A percentile compares a stretch with the other conserved stretches of the same genome.
These are phyloP conservation scores for Notocelia uddmanniana DNA, from an alignment of 2,888 invertebrate genomes.

Conservation along the genomic window DNA sequence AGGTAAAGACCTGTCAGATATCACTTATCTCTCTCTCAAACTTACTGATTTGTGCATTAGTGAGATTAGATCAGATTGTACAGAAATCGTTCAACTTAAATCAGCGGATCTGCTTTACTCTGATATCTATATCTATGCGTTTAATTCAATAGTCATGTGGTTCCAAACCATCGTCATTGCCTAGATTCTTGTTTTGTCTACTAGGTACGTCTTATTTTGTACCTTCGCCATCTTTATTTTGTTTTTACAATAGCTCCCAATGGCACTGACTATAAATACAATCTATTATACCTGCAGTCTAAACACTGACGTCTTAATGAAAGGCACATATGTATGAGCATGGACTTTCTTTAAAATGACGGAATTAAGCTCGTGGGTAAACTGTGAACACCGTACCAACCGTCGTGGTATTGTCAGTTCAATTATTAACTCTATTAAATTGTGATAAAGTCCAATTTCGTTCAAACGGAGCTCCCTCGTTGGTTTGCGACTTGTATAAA, in stretches of 20 bases:
- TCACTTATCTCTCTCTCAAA: too few relatives aligned
- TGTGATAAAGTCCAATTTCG: conserved; percentile 23
- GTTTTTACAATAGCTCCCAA: neutral
- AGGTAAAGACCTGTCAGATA: too few relatives aligned
- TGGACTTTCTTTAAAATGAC: neutral
- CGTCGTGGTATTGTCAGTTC: conserved; percentile 25
- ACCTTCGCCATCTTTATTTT: neutral
- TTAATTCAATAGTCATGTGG: too few relatives aligned
- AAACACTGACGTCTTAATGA: neutral
- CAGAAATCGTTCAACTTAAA: too few relatives aligned
- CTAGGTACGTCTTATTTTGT: neutral
- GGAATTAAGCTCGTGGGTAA: neutral
- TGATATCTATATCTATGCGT: too few relatives aligned
- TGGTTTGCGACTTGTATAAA: conserved; percentile 34
- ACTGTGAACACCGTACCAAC: conserved; percentile 16
- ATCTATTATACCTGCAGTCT: neutral
- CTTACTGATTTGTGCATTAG: too few relatives aligned
- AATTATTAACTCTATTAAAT: conserved; percentile 27
- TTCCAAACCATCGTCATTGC: too few relatives aligned
- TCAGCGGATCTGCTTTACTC: too few relatives aligned
- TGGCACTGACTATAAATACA: neutral
- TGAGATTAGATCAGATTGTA: too few relatives aligned
- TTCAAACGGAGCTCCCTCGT: conserved; percentile 21
- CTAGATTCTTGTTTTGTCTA: neutral
- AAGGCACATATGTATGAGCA: neutral